phyloP scores from a whole-genome alignment of 2,113 vertebrate species.

The Pygoscelis antarcticus region DNA sequence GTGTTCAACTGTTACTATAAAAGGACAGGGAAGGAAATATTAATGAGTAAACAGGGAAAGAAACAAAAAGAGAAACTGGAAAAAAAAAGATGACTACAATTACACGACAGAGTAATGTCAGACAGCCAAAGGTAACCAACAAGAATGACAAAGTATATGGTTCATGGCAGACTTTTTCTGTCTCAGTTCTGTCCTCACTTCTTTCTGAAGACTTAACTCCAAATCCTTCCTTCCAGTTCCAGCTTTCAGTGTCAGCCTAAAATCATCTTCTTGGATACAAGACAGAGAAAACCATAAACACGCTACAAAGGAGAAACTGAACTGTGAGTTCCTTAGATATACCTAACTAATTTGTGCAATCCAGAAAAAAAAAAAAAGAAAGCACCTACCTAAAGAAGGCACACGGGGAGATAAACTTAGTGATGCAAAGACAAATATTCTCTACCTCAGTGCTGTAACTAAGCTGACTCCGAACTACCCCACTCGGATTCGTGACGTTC shows the following conservation, averaged over 20 bases:
- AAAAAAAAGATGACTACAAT: neutral
- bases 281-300: neutral
- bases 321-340: neutral
- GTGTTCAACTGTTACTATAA: neutral
- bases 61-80: neutral
- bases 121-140: neutral
- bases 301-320: neutral
- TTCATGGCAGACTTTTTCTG: neutral
- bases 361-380: neutral
- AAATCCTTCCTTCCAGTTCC: neutral
- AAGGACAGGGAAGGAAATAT: neutral
- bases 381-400: neutral
- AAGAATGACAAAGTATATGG: accelerated
- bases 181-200: neutral
- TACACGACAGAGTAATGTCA: neutral
- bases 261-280: neutral
- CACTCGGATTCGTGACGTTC: neutral
- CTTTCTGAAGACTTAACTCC: neutral
- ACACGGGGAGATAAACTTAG: neutral
- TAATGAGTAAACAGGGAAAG: neutral
- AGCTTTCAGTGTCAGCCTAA: neutral
- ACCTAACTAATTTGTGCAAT: neutral
- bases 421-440: neutral
- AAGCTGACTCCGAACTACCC: neutral
- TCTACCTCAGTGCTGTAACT: neutral